phyloP scores from a whole-genome alignment of 2,888 invertebrate species.

The Zelleria hepariella region DNA sequence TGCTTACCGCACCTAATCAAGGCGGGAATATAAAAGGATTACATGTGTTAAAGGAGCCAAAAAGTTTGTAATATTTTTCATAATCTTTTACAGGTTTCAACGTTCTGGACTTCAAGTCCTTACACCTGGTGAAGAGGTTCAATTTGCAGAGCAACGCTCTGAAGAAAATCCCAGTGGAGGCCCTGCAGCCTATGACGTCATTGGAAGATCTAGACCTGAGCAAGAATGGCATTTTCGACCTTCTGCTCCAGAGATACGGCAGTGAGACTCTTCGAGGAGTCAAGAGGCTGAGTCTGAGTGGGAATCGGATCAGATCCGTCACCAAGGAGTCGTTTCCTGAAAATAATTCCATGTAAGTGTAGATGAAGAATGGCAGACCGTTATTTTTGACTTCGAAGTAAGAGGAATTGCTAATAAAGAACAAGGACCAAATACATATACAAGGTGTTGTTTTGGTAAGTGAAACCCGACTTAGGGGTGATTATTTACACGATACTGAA shows the following conservation, averaged over 20 bases:
- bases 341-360: slow-evolving; percentile 55
- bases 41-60: too few relatives aligned
- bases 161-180: slow-evolving; percentile 46
- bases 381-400: too few relatives aligned
- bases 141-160: slow-evolving; percentile 62
- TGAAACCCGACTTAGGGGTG: too few relatives aligned
- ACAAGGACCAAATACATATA: too few relatives aligned
- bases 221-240: slow-evolving; percentile 53
- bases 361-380: too few relatives aligned
- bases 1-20: too few relatives aligned
- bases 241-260: slow-evolving; percentile 42
- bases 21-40: too few relatives aligned
- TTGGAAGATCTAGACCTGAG: slow-evolving; percentile 63
- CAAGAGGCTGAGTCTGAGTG: slow-evolving; percentile 56
- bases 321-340: slow-evolving; percentile 49
- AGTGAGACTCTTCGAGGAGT: slow-evolving; percentile 36
- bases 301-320: slow-evolving; percentile 60
- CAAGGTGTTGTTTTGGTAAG: too few relatives aligned
- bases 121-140: slow-evolving; percentile 44
- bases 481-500: too few relatives aligned
- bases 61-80: too few relatives aligned
- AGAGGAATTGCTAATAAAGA: too few relatives aligned
- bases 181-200: slow-evolving; percentile 42
- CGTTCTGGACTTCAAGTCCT: slow-evolving; percentile 45
- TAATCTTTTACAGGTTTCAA: slow-evolving; percentile 38